A percentile compares a stretch with the other conserved stretches of the same genome.
phyloP scores from a whole-genome alignment of 2,113 vertebrate genomes.

The Enhydra lutris region DNA sequence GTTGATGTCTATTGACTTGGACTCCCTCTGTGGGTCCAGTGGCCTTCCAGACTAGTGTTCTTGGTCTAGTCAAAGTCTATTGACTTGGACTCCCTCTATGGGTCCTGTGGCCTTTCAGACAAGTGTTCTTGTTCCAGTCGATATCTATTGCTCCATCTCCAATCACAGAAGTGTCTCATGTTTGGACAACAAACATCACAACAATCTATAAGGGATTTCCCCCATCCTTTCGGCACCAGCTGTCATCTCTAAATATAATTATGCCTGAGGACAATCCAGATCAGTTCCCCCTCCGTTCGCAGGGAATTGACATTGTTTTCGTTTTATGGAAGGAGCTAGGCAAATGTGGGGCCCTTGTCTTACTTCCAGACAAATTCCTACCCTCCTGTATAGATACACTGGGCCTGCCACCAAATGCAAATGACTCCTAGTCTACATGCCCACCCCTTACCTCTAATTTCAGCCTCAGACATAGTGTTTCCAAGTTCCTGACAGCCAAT shows the following conservation, averaged over 20 bases:
- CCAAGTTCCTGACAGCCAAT: not conserved
- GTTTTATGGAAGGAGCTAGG: not conserved
- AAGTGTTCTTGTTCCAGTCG: not conserved
- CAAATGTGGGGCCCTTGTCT: not conserved
- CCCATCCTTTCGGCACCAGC: not conserved
- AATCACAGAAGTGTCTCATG: not conserved
- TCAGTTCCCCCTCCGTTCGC: not conserved
- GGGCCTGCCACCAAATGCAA: no score
- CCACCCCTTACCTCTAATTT: not conserved
- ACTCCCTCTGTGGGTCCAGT: not conserved
- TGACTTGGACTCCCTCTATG: no score
- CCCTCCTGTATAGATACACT: not conserved
- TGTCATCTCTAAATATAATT: not conserved
- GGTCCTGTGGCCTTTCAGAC: not conserved
- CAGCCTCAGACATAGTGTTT: not conserved
- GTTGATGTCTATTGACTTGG: not conserved
- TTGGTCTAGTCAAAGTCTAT: not conserved
- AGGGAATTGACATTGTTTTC: not conserved
- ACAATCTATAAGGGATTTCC: not conserved
- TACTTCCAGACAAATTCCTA: not conserved
- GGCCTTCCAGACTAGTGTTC: not conserved
- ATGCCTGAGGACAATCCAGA: not conserved
- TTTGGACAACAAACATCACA: not conserved
- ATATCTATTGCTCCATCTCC: not conserved
- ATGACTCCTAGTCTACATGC: no score